Conservation (phyloP, 2,888 invertebrate genomes). For the Exocentrus adspersus region DNA sequence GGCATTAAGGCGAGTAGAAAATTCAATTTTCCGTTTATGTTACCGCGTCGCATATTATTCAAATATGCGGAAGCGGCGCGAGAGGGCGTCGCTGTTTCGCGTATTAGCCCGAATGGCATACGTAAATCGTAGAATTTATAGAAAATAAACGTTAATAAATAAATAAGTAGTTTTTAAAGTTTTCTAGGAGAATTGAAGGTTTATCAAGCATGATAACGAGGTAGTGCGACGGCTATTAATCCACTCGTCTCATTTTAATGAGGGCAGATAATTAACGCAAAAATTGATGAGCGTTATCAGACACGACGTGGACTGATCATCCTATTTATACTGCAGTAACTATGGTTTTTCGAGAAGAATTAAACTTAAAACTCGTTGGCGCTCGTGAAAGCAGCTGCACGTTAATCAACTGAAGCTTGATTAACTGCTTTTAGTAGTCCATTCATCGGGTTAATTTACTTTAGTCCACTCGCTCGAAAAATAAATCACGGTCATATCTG, state of each 20-base stretch:
- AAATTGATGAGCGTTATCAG: constrained; percentile 11
- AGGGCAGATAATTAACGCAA: constrained; percentile 3
- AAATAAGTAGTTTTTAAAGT: too few species aligned
- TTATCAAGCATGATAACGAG: constrained; percentile 1
- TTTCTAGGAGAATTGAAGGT: too few species aligned
- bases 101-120: too few species aligned
- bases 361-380: not conserved
- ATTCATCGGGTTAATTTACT: not conserved
- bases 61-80: constrained; percentile 8
- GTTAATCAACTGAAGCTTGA: not conserved
- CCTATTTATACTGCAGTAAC: too few species aligned
- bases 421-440: not conserved
- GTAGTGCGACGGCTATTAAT: constrained; percentile 18
- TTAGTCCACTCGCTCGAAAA: too few species aligned
- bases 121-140: too few species aligned
- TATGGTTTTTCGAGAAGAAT: too few species aligned
- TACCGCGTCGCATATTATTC: constrained; percentile 7
- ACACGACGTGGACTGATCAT: too few species aligned
- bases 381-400: not conserved
- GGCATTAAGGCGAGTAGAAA: constrained; percentile 15
- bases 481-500: too few species aligned
- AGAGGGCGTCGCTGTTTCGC: not conserved
- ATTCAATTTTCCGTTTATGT: constrained; percentile 18
- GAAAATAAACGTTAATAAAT: too few species aligned
- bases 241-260: constrained; percentile 9